Evolutionary conservation across 1,140 invertebrate species (phyloP).

Genomic region (Drosophila equinoxialis): DNA sequence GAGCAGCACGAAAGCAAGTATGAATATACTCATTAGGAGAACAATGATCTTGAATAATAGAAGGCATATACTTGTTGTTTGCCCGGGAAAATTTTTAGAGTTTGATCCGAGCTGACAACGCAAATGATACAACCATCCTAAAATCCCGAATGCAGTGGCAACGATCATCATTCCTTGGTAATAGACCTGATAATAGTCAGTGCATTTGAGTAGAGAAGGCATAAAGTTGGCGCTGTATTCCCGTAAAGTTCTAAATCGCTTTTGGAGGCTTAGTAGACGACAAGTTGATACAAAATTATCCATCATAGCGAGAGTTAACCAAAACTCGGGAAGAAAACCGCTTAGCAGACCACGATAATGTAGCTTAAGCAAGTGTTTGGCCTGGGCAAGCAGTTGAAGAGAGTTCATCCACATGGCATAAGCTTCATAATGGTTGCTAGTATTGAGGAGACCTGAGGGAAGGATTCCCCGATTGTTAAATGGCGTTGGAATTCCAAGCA

Average conservation of each 20-base stretch:
- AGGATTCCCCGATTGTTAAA: slow-evolving; percentile 93
- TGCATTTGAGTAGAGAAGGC: slow-evolving; percentile 83
- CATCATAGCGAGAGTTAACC: slow-evolving; percentile 33
- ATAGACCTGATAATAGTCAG: slow-evolving; percentile 90
- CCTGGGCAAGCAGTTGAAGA: slow-evolving; percentile 86
- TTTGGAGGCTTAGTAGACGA: slow-evolving; percentile 28
- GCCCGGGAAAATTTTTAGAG: background rate
- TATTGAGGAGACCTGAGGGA: slow-evolving; percentile 86
- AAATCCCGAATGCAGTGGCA: slow-evolving; percentile 85
- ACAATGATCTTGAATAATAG: background rate
- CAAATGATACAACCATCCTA: slow-evolving; percentile 85
- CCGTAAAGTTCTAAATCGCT: slow-evolving; percentile 37
- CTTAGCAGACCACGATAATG: slow-evolving; percentile 46
- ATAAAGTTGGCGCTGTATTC: slow-evolving; percentile 49
- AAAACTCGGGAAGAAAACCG: slow-evolving; percentile 30
- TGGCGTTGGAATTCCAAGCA: slow-evolving; percentile 94
- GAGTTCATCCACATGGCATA: slow-evolving; percentile 88
- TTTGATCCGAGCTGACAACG: background rate
- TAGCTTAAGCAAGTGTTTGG: slow-evolving; percentile 51
- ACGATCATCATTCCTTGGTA: slow-evolving; percentile 86
- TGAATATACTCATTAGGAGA: background rate
- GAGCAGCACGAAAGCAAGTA: slow-evolving; percentile 34
- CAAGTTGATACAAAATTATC: slow-evolving; percentile 28
- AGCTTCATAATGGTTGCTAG: slow-evolving; percentile 85
- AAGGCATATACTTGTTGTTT: background rate